A percentile compares a stretch with the other conserved stretches of the same genome.
Evolutionary conservation across 2,888 invertebrate species (phyloP).

Genomic region (Nephrotoma appendiculata): DNA sequence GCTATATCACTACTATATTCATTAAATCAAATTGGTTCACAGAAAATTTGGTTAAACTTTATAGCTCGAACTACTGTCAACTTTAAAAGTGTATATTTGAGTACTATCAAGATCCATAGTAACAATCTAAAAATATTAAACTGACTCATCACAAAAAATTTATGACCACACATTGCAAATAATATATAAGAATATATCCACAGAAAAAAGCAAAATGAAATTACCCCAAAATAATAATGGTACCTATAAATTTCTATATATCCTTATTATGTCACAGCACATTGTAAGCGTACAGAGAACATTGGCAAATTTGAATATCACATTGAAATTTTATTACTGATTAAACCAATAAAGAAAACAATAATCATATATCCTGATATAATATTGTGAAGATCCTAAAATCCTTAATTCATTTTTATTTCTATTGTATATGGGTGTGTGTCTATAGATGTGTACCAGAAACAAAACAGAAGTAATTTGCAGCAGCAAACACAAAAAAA

Average conservation of each 20-base stretch:
- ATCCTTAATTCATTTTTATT: background rate
- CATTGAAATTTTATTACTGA: background rate
- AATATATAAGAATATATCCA: background rate
- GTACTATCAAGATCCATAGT: background rate
- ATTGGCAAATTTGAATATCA: background rate
- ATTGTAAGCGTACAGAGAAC: background rate
- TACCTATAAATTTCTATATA: background rate
- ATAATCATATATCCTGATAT: background rate
- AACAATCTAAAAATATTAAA: background rate
- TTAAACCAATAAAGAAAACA: background rate
- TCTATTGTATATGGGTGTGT: background rate
- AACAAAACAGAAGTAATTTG: background rate
- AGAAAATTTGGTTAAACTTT: too few relatives aligned
- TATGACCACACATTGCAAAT: background rate
- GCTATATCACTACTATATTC: too few relatives aligned
- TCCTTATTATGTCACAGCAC: background rate
- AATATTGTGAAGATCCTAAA: background rate
- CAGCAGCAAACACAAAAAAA: background rate
- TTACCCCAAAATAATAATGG: background rate
- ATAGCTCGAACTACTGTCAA: too few relatives aligned
- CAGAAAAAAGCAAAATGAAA: background rate
- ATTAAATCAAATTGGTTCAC: too few relatives aligned
- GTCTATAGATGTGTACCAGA: background rate
- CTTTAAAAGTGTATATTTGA: too few relatives aligned
- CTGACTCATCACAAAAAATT: background rate